Conservation (phyloP, 2,113 vertebrate species). For the Sterrhoptilus dennistouni region DNA sequence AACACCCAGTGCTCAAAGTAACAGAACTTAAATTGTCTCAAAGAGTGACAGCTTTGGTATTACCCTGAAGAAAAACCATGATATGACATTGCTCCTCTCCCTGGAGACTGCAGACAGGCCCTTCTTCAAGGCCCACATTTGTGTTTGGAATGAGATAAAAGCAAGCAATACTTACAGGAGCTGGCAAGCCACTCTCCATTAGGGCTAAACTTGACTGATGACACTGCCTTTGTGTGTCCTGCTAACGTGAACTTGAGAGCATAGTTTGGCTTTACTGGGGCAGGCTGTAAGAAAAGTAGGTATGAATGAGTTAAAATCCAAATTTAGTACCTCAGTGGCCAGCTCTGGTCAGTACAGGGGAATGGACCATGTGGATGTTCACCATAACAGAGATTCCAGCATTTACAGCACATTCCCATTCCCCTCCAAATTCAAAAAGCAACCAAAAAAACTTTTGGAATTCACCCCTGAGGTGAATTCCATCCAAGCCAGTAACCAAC, state of each 20-base stretch:
- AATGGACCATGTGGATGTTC: fast-evolving
- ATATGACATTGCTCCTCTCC: neutral
- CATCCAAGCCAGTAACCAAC: neutral
- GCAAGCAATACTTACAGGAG: conserved; percentile 85
- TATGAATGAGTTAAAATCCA: neutral
- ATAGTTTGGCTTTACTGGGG: conserved; percentile 95
- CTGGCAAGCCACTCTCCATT: conserved; percentile 98
- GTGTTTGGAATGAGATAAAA: neutral
- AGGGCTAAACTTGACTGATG: conserved; percentile 97
- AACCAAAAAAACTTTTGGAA: neutral
- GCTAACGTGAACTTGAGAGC: conserved; percentile 97
- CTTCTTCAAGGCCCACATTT: neutral
- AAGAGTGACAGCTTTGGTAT: neutral
- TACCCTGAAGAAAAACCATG: neutral
- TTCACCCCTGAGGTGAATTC: neutral
- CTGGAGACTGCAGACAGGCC: neutral
- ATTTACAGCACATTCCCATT: neutral
- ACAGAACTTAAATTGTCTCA: neutral
- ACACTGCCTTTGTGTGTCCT: conserved; percentile 96
- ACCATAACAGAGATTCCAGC: neutral
- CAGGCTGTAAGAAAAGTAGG: conserved; percentile 76
- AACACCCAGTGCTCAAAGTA: neutral
- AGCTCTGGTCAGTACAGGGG: neutral
- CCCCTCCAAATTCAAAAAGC: neutral
- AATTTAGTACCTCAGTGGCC: neutral